Base-by-base conservation (phyloP, 2,888 invertebrate species). In the Stegophylla sp. region DNA sequence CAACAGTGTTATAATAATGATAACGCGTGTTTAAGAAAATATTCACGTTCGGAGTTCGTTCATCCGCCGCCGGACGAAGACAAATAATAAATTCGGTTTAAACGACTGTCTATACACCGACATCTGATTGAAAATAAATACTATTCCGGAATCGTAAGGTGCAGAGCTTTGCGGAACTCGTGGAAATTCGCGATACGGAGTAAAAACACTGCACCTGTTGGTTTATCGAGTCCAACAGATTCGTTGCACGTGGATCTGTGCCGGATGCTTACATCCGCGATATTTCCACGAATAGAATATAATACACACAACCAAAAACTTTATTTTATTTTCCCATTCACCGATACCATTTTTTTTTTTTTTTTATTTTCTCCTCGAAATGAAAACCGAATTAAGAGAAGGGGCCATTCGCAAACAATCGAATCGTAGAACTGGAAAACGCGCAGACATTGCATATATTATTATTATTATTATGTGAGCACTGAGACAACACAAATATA, bases 281-380 rank as follows among this genome's bases (percentile, higher is more conserved):
- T 51, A 61, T 75, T 63, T 48, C n/a, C 63, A 51, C n/a, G 63
- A 63, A 75, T 51, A 75, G 63, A 74, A 74, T 34, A 45, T n/a
- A 48, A 45, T 41, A 17, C 12, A 23, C 56, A 28, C 15, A 23
- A 56, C 20, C 23, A n/a, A 56, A 56, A 20, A 59, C 73, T 61
- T 28, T 61, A 23, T 43, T n/a, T 63, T n/a, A 9, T 13, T 3
- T 20, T 20, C 3, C 56, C 10, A 56, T 56, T 10, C 23, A 12
- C 20, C 56, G 20, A 56, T 56, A 56, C 56, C 12, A 34, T 34
- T 34, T 56, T 23, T 53, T 10, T 23, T 20, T 5, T 23, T 53
- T 9, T 23, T 12, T 56, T 10, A n/a, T n/a, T 23, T 2, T 56
- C 3, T 51, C 1, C n/a, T 51, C 23, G 12, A 0, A 20, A 12